Evolutionary conservation across 1,140 invertebrate genomes (phyloP).

Genomic region (Brachionus paranguensis): DNA sequence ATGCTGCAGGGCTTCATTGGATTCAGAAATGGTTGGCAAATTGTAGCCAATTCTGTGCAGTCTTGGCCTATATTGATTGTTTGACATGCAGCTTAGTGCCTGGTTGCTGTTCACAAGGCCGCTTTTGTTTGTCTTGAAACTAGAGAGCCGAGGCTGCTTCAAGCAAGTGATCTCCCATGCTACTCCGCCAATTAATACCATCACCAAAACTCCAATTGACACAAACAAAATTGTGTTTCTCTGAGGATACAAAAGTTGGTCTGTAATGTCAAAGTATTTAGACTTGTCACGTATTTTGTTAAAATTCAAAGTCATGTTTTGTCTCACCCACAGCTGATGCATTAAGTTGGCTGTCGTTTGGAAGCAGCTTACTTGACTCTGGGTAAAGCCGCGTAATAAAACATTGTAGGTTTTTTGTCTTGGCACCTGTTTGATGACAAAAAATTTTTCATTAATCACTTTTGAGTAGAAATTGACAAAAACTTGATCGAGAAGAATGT

Average conservation of each 20-base stretch:
- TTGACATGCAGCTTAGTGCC: not conserved
- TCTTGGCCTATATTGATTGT: not conserved
- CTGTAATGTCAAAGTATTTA: slow-evolving; percentile 27
- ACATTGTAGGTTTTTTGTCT: not conserved
- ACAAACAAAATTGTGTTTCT: not conserved
- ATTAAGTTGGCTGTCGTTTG: not conserved
- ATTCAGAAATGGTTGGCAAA: not conserved
- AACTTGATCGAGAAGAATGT: not conserved
- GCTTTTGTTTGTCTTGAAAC: not conserved
- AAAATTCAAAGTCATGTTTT: slow-evolving; percentile 1
- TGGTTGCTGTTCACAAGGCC: not conserved
- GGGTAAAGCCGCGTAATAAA: not conserved
- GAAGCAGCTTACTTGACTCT: not conserved
- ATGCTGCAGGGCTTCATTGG: not conserved
- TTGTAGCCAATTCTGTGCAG: not conserved
- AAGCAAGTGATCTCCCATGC: slow-evolving; percentile 34
- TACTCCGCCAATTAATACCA: not conserved
- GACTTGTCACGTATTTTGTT: slow-evolving; percentile 33
- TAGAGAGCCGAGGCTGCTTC: not conserved
- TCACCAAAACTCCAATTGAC: not conserved
- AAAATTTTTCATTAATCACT: slow-evolving; percentile 32
- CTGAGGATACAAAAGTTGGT: slow-evolving; percentile 23
- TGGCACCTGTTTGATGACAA: not conserved
- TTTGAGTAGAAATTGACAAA: slow-evolving; percentile 34
- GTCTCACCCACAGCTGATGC: not conserved